phyloP scores from a whole-genome alignment of 1,140 invertebrate genomes.

The Zaprionus inermis region DNA sequence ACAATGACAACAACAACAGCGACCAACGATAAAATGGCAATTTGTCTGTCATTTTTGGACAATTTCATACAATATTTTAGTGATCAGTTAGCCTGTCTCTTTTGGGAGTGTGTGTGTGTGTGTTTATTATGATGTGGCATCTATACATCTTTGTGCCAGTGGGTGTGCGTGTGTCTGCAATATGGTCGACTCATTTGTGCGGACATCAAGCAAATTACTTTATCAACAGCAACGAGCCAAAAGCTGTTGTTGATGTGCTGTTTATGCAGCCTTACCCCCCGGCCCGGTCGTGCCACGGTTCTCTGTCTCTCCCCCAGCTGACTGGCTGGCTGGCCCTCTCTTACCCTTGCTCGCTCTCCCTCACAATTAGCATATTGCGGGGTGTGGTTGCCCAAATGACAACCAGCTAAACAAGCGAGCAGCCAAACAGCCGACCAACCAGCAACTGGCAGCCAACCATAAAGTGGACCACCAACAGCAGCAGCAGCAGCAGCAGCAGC shows the following conservation, averaged over 20 bases:
- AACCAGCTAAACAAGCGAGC: conserved; percentile 41
- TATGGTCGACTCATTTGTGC: conserved; percentile 61
- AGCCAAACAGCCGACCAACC: conserved; percentile 14
- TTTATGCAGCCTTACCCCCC: conserved; percentile 25
- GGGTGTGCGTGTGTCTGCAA: conserved; percentile 49
- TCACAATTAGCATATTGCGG: conserved; percentile 75
- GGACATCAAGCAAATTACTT: conserved; percentile 82
- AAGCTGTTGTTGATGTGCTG: conserved; percentile 56
- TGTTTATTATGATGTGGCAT: too few species aligned
- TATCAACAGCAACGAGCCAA: conserved; percentile 65
- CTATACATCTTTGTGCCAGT: conserved; percentile 13
- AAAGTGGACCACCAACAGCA: conserved; percentile 78
- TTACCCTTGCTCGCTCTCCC: conserved; percentile 55
- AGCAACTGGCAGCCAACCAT: conserved; percentile 67
- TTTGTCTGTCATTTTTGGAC: conserved; percentile 83
- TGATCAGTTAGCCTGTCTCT: conserved; percentile 69
- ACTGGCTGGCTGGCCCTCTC: conserved; percentile 25
- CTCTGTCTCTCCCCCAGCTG: background rate
- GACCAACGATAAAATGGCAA: conserved; percentile 74
- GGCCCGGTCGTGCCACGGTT: background rate
- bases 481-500: conserved; percentile 35
- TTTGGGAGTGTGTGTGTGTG: conserved; percentile 16
- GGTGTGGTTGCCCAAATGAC: conserved; percentile 70
- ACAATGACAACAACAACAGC: conserved; percentile 55
- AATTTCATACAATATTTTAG: conserved; percentile 81